Evolutionary conservation across 2,113 vertebrate species (phyloP), one percentile per base, ranked within the genome.

Genomic region (Cettia cetti): DNA sequence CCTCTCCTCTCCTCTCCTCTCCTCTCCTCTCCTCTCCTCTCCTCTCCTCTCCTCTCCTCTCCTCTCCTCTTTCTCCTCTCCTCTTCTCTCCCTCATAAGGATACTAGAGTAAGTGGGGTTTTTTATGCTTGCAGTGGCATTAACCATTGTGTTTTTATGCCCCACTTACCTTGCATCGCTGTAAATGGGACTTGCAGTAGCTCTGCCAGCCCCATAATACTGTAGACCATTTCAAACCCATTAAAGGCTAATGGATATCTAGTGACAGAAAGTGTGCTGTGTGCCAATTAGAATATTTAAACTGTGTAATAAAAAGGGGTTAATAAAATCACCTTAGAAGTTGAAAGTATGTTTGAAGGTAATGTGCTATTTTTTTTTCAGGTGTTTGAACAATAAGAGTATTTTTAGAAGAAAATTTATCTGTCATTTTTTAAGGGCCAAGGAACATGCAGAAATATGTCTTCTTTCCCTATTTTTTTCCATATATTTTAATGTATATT

Each of bases 271-370:
- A 68, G 94, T 93, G 69, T 93, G 37, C 86, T 81, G 4, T 71
- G 61, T 90, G 80, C 86, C 90, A 85, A 89, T 95, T 94, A 96
- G 95, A 95, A 86, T 95, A 90, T 96, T 96, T 96, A 97, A 94
- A 91, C 66, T 80, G 35, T 79, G 79, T 66, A 72, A 57, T 97
- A 93, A 96, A 97, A 90, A 92, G 30, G 53, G 96, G 64, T 95
- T 97, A 95, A 97, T 97, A 96, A 98, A 96, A 95, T 85, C 70
- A 93, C 86, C 44, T 57, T 77, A 96, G 86, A 95, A 93, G 54
- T 72, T 90, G 64, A 83, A 96, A 96, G 84, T 95, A 92, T 83
- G 83, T 90, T 89, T 78, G 26, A 68, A 90, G 68, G 57, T 89
- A 89, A 52, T 61, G 35, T 71, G 74, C 80, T 96, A 59, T 26